A percentile compares a stretch with the other conserved stretches of the same genome.
These are phyloP conservation scores for Paraescarpia echinospica DNA, from an alignment of 1,140 invertebrate species.

Conservation along the genomic window DNA sequence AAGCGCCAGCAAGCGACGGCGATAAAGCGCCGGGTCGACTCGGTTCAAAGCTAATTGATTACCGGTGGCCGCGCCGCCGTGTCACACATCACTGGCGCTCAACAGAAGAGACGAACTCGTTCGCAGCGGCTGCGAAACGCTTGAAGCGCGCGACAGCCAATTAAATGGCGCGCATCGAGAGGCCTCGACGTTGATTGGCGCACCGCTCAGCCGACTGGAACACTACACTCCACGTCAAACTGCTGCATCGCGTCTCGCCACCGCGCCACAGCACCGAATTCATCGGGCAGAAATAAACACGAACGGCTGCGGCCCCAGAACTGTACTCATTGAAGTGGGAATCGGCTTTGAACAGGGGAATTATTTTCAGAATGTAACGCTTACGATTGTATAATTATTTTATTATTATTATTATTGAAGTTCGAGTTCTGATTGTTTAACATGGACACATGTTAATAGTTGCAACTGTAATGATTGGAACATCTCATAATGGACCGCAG, in stretches of 20 bases:
- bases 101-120: not conserved
- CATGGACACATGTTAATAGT: no score
- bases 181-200: not conserved
- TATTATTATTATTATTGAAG: no score
- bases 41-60: conserved; percentile 1
- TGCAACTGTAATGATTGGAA: no score
- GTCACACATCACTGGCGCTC: not conserved
- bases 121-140: not conserved
- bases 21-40: not conserved
- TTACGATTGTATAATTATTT: no score
- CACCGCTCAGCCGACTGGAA: not conserved
- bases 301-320: no score
- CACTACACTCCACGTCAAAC: not conserved
- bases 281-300: not conserved
- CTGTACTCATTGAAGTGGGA: no score
- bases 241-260: not conserved
- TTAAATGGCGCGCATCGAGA: not conserved
- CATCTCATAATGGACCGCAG: no score
- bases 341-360: no score
- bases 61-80: not conserved
- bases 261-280: not conserved
- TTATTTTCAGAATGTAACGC: no score
- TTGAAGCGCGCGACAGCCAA: not conserved
- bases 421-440: no score
- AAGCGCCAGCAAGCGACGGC: not conserved